These are phyloP conservation scores for Lepidurus packardi DNA, from an alignment of 1,140 invertebrate species.

Conservation along the genomic window DNA sequence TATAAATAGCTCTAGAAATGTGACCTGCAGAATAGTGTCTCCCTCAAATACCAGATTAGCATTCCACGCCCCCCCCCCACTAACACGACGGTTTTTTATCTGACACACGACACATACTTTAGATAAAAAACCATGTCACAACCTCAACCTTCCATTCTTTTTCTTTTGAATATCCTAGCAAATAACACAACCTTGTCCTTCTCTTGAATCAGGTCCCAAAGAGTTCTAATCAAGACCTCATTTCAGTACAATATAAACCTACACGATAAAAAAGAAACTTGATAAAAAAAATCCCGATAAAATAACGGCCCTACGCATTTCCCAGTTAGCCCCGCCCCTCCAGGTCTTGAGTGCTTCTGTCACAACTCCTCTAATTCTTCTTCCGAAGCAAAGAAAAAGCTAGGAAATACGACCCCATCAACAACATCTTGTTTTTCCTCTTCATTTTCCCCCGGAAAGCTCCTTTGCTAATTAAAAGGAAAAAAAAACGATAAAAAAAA, in stretches of 20 bases:
- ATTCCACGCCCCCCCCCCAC: neutral
- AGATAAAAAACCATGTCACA: too few species aligned
- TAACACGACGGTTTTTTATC: neutral
- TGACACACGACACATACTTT: neutral
- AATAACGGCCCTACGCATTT: neutral
- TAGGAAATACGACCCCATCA: conserved; percentile 11
- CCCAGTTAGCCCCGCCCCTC: neutral
- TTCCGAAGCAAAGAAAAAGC: neutral
- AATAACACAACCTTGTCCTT: too few species aligned
- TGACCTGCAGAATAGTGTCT: neutral
- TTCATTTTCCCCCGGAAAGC: neutral
- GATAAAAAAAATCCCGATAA: neutral
- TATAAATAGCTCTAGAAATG: neutral
- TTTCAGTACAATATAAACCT: conserved; percentile 19
- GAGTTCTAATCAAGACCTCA: neutral
- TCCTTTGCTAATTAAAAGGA: neutral
- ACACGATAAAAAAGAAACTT: conserved; percentile 11
- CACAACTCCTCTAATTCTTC: too few species aligned
- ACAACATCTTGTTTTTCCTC: neutral
- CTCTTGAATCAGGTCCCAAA: neutral
- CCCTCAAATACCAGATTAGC: neutral
- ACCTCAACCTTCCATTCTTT: too few species aligned
- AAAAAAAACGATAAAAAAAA: too few species aligned
- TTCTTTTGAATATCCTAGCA: too few species aligned
- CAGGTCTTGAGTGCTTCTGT: neutral